Conservation (phyloP, 2,113 vertebrate species). For the Scopus umbretta region DNA sequence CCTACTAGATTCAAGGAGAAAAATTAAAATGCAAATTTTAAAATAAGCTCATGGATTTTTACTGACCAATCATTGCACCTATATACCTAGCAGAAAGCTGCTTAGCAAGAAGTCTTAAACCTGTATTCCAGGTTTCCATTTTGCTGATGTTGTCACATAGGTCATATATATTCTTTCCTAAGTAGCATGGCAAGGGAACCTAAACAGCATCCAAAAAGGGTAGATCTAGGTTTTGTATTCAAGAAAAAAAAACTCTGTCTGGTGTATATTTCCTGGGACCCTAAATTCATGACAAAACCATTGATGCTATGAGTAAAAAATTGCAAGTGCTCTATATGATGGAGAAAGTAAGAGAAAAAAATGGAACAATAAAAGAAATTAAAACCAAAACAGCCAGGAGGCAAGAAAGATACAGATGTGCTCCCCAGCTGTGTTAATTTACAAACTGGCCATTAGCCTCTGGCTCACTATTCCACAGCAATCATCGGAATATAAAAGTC, state of each 20-base stretch:
- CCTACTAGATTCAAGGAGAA: background rate
- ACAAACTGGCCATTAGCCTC: background rate
- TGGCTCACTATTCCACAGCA: background rate
- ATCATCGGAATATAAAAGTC: background rate
- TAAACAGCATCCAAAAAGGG: background rate
- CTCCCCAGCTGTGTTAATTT: background rate
- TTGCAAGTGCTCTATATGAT: background rate
- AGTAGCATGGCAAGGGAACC: background rate
- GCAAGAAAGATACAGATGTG: background rate
- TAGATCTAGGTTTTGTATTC: background rate
- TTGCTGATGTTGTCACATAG: background rate
- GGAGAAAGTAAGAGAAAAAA: background rate
- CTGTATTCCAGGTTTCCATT: background rate
- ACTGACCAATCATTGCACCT: background rate
- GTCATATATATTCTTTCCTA: background rate
- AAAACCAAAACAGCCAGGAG: background rate
- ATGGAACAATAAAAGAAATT: background rate
- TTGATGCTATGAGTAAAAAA: background rate
- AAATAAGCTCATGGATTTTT: background rate
- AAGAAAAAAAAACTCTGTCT: background rate
- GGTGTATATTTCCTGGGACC: background rate
- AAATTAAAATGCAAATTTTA: background rate
- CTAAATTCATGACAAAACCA: background rate
- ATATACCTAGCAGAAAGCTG: background rate
- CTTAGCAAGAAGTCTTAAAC: background rate